These are phyloP conservation scores for Melanotaenia pygmaea DNA, from an alignment of 2,797 vertebrate genomes.

Conservation along the genomic window DNA sequence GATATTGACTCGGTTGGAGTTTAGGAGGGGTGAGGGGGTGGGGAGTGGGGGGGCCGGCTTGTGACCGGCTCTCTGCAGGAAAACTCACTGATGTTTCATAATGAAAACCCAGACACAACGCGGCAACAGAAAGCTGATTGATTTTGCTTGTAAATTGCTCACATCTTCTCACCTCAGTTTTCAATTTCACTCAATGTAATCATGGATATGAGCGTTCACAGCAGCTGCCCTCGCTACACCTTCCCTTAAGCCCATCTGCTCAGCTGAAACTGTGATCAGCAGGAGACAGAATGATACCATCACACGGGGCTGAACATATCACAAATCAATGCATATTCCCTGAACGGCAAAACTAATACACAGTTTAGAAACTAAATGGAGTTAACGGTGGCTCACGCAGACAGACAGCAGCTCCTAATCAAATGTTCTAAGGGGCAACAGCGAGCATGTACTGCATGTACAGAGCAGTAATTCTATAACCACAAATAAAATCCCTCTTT, in stretches of 20 bases:
- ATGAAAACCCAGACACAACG: conserved; percentile 30
- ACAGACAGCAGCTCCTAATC: conserved; percentile 34
- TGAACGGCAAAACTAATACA: conserved; percentile 1
- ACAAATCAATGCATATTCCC: conserved; percentile 42
- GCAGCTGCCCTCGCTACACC: background rate
- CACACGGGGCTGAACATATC: conserved; percentile 1
- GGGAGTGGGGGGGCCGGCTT: background rate
- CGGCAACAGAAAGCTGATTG: conserved; percentile 18
- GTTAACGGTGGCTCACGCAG: background rate
- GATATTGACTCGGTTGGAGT: conserved; percentile 33
- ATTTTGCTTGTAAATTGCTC: conserved; percentile 15
- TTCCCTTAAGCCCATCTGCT: background rate
- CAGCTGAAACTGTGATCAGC: conserved; percentile 10
- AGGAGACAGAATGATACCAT: conserved; percentile 15
- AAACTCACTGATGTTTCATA: conserved; percentile 33
- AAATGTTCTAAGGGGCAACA: conserved; percentile 24
- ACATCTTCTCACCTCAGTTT: conserved; percentile 32
- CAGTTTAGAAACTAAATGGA: conserved; percentile 33
- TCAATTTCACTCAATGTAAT: conserved; percentile 38
- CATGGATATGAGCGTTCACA: conserved; percentile 29
- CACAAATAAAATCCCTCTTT: conserved; percentile 37
- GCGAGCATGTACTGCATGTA: conserved; percentile 6
- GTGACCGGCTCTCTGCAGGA: conserved; percentile 7
- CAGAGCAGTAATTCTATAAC: conserved; percentile 8
- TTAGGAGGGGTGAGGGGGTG: conserved; percentile 14